phyloP scores from a whole-genome alignment of 2,888 invertebrate species.

The Epinotia nisella region DNA sequence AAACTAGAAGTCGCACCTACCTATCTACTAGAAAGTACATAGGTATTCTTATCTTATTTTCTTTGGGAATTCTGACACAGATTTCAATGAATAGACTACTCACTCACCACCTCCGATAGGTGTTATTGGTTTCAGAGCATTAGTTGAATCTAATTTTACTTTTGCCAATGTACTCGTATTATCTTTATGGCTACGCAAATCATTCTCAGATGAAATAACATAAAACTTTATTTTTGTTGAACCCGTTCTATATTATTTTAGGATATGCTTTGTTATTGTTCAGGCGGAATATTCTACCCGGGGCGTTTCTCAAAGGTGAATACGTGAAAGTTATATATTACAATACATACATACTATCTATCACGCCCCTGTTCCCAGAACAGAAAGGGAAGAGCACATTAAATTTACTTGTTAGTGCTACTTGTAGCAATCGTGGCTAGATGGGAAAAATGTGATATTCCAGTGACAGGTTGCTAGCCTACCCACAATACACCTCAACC shows the following conservation, averaged over 20 bases:
- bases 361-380: too few species aligned
- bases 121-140: background rate
- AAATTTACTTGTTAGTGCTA: too few species aligned
- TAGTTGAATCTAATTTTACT: background rate
- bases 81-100: background rate
- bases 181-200: background rate
- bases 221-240: slow-evolving; percentile 30
- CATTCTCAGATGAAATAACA: slow-evolving; percentile 28
- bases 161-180: background rate
- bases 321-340: slow-evolving; percentile 7
- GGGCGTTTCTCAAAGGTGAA: slow-evolving; percentile 17
- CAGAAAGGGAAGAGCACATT: too few species aligned
- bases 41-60: too few species aligned
- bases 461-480: too few species aligned
- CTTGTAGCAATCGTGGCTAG: too few species aligned
- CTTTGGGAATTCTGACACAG: background rate
- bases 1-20: too few species aligned
- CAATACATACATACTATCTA: too few species aligned
- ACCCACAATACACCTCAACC: too few species aligned
- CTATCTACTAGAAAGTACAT: too few species aligned
- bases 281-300: background rate
- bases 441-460: too few species aligned
- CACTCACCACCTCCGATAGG: background rate
- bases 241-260: slow-evolving; percentile 20
- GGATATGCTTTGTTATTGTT: slow-evolving; percentile 24